phyloP scores from a whole-genome alignment of 2,797 vertebrate genomes.

The Neosilurus hyrtlii region DNA sequence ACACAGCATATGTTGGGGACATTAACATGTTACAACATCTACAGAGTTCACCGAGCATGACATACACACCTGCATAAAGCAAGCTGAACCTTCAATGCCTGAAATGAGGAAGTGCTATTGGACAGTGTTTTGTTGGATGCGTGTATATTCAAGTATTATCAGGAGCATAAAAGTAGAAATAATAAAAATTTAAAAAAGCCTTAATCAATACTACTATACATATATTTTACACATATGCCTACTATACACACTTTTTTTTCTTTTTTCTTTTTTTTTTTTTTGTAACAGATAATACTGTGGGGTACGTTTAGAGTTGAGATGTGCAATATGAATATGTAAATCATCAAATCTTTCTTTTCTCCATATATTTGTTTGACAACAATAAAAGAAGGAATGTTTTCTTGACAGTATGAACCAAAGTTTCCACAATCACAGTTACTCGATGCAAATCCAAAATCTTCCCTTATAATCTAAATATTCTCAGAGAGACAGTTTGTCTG shows the following conservation, averaged over 20 bases:
- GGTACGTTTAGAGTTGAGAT: constrained; percentile 29
- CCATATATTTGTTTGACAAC: neutral
- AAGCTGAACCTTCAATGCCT: constrained; percentile 23
- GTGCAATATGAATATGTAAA: neutral
- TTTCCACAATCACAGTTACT: neutral
- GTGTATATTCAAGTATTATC: constrained; percentile 56
- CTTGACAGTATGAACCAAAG: neutral
- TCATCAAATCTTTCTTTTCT: neutral
- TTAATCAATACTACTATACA: constrained; percentile 41
- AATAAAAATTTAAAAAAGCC: constrained; percentile 24
- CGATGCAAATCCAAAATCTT: constrained; percentile 22
- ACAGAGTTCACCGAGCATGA: constrained; percentile 38
- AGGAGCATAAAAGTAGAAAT: constrained; percentile 48
- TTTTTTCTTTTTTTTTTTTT: no score
- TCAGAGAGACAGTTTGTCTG: neutral
- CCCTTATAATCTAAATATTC: constrained; percentile 34
- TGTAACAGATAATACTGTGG: constrained; percentile 47
- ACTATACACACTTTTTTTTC: constrained; percentile 35
- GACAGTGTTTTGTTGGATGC: constrained; percentile 45
- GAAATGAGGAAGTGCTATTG: constrained; percentile 34
- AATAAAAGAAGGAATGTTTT: neutral
- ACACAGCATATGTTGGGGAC: constrained; percentile 37
- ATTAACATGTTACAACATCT: constrained; percentile 40
- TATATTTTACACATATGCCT: constrained; percentile 39
- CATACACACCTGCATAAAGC: constrained; percentile 30